phyloP scores from a whole-genome alignment of 2,113 vertebrate genomes.

The Actenoides lindsayi region DNA sequence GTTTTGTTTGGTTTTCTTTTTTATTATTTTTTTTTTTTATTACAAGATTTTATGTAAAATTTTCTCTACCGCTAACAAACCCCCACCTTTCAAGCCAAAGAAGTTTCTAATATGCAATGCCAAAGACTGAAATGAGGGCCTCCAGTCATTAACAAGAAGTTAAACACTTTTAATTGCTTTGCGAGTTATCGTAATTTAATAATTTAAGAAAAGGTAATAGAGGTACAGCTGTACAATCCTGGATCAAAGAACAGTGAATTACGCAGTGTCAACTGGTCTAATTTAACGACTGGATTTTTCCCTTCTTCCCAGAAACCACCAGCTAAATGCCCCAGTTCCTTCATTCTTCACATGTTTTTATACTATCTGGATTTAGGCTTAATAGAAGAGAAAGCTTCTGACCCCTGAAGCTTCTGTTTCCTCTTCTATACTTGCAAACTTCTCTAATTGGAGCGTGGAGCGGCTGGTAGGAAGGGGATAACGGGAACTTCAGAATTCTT shows the following conservation, averaged over 20 bases:
- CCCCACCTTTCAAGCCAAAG: neutral
- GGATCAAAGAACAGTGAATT: neutral
- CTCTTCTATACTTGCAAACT: neutral
- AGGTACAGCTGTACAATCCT: neutral
- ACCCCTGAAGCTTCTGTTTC: neutral
- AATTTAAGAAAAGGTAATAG: neutral
- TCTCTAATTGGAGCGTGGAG: neutral
- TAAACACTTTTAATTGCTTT: neutral
- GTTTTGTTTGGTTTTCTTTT: no score
- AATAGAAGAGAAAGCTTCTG: neutral
- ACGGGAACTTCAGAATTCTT: neutral
- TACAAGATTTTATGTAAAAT: neutral
- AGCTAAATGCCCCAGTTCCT: neutral
- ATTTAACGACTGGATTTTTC: neutral
- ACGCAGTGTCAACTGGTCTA: neutral
- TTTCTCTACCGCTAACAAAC: neutral
- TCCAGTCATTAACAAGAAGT: neutral
- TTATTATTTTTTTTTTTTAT: neutral
- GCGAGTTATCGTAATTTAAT: neutral
- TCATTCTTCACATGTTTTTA: neutral
- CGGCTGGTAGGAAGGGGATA: neutral
- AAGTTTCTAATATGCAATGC: neutral
- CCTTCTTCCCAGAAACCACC: neutral
- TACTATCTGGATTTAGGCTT: neutral
- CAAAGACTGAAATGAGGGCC: neutral